A percentile compares a stretch with the other conserved stretches of the same genome.
Conservation (phyloP, 2,797 vertebrate genomes). For the Tapera naevia region DNA sequence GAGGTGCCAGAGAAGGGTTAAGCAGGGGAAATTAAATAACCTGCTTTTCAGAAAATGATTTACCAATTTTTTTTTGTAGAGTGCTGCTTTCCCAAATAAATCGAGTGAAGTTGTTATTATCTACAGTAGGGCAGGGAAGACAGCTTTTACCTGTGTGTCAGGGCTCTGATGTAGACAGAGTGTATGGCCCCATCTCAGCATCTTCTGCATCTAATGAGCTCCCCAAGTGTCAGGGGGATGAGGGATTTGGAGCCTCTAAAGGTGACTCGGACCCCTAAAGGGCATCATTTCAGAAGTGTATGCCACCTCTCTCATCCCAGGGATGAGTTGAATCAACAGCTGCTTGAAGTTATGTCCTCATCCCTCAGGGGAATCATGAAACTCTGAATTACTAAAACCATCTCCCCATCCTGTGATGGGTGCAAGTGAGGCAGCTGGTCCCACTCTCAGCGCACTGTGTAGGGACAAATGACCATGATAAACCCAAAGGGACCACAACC, state of each 20-base stretch:
- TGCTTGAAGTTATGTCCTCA: not conserved
- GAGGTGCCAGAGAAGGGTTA: not conserved
- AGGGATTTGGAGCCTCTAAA: not conserved
- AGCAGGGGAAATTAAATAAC: not conserved
- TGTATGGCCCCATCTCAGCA: not conserved
- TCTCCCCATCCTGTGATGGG: not conserved
- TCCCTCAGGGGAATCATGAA: not conserved
- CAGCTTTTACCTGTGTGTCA: not conserved
- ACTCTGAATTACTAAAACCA: not conserved
- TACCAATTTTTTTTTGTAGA: not conserved
- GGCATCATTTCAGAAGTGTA: not conserved
- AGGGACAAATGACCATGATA: not conserved
- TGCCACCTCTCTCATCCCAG: not conserved
- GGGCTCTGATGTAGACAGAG: not conserved
- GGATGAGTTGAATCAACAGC: not conserved
- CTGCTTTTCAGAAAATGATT: not conserved
- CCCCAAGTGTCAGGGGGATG: not conserved
- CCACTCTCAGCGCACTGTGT: not conserved
- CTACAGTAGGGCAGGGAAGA: not conserved
- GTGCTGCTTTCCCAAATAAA: not conserved
- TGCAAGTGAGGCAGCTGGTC: not conserved
- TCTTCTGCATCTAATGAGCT: not conserved
- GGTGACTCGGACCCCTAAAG: not conserved
- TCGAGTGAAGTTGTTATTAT: not conserved
- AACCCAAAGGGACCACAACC: not conserved